Base-by-base conservation (phyloP, 2,888 invertebrate species). In the Allacma fusca region DNA sequence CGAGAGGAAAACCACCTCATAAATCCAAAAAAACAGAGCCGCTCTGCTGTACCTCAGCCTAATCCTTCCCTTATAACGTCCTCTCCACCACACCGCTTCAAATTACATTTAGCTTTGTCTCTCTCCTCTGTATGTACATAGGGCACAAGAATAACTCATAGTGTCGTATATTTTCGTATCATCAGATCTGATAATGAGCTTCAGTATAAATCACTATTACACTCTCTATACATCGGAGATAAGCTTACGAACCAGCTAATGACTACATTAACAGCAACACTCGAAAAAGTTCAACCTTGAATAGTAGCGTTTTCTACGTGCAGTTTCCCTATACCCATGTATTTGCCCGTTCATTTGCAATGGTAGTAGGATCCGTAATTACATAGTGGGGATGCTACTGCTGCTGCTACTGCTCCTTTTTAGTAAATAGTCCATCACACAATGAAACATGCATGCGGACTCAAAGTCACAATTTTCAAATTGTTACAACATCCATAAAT, bases 1-100 rank as follows among this genome's bases (percentile, higher is more conserved):
- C 40, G 65, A 65, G 73, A 74, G 74, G 65, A 74, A 67, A 74
- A 65, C 74, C 64, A 50, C 65, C 74, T 74, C 74, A 74, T 74
- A 74, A 74, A 74, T 74, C 67, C 74, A 28, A 74, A 64, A 65
- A 72, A 62, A 24, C 50, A 71, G 28, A 71, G 21, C 57, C 43
- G 26, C 23, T 72, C 72, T 59, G 29, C 57, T 72, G 1, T 28
- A 59, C 13, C 72, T 59, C 69, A 1, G 4, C 23, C 7, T 62
- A 62, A 62, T 62, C 62, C 62, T 62, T 62, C 26, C 24, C 24
- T 5, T 62, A 62, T 26, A 62, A 24, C 26, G 23, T 62, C 7
- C 24, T 24, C 62, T 24, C 62, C 23, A 24, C 62, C 62, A 62
- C 26, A 62, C 62, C 26, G 62, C 24, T 62, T 62, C 62, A 62